Base-by-base conservation (phyloP, 2,113 vertebrate genomes). In the Siphamia tubifer region DNA sequence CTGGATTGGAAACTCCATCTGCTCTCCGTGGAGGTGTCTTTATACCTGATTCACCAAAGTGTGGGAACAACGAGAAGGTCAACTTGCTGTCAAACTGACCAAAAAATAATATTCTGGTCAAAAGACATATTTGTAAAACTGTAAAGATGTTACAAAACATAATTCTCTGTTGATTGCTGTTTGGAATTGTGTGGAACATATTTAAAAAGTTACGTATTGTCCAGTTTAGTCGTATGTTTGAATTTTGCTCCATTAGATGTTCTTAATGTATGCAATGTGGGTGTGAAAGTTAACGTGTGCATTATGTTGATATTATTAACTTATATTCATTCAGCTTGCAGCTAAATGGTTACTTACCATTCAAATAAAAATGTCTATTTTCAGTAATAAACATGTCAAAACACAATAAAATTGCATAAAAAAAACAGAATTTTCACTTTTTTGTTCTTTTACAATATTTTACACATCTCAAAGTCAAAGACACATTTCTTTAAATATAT, bases 351-450 rank as follows among this genome's bases (percentile, higher is more conserved):
- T 17, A n/a, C 8, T 39, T 64, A 1, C 8, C 0, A 0, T 54
- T 3, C 1, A 38, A 16, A 36, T 28, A 21, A 51, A 65, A 57
- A 58, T 20, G 7, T 66, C 0, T 87, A 74, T 83, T 81, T 82
- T 83, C 32, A 79, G 79, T 81, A 61, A 64, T 81, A 76, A 56
- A 61, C n/a, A n/a, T n/a, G n/a, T n/a, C n/a, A n/a, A n/a, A n/a
- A n/a, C n/a, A n/a, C n/a, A n/a, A n/a, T n/a, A n/a, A n/a, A n/a
- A n/a, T n/a, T n/a, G n/a, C n/a, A n/a, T n/a, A n/a, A n/a, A n/a
- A n/a, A n/a, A n/a, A n/a, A n/a, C n/a, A n/a, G n/a, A n/a, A n/a
- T n/a, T n/a, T n/a, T n/a, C n/a, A n/a, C n/a, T n/a, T n/a, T n/a
- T n/a, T n/a, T n/a, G n/a, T n/a, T n/a, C n/a, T n/a, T n/a, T n/a